These are phyloP conservation scores for Calyptommatus sinebrachiatus DNA, from an alignment of 2,113 vertebrate species.

Conservation along the genomic window DNA sequence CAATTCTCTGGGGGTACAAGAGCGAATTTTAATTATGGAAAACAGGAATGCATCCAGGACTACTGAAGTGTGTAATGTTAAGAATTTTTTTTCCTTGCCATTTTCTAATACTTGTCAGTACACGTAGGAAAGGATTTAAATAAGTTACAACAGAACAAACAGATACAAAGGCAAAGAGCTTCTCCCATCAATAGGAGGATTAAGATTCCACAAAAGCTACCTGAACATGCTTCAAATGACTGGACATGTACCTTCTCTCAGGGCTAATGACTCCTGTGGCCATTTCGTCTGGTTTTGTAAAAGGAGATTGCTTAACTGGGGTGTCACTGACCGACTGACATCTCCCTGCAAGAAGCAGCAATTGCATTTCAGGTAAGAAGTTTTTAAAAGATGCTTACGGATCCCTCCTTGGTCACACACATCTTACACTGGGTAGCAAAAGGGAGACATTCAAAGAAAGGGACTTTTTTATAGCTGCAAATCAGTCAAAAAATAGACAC, in stretches of 20 bases:
- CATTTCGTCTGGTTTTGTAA: constrained; percentile 55
- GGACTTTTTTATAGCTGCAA: background rate
- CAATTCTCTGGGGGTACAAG: background rate
- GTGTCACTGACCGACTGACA: constrained; percentile 64
- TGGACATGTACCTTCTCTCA: constrained; percentile 79
- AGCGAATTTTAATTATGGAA: constrained; percentile 17
- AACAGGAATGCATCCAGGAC: constrained; percentile 21
- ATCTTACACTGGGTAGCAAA: background rate
- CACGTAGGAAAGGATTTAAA: constrained; percentile 22
- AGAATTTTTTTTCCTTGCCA: constrained; percentile 13
- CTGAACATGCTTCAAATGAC: constrained; percentile 14
- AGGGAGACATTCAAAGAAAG: background rate
- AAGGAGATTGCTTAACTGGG: constrained; percentile 50
- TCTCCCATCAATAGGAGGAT: constrained; percentile 6
- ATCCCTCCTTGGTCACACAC: background rate
- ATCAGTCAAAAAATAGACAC: no score
- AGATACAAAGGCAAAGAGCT: constrained; percentile 4
- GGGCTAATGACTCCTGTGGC: constrained; percentile 77
- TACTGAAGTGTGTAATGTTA: constrained; percentile 17
- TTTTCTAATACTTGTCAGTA: constrained; percentile 12
- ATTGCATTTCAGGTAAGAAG: constrained; percentile 15
- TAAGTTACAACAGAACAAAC: constrained; percentile 22
- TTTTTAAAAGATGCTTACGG: background rate
- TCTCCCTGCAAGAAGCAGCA: constrained; percentile 63
- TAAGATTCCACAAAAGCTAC: constrained; percentile 28